Evolutionary conservation across 2,113 vertebrate species (phyloP).

Genomic region (Eira barbara): DNA sequence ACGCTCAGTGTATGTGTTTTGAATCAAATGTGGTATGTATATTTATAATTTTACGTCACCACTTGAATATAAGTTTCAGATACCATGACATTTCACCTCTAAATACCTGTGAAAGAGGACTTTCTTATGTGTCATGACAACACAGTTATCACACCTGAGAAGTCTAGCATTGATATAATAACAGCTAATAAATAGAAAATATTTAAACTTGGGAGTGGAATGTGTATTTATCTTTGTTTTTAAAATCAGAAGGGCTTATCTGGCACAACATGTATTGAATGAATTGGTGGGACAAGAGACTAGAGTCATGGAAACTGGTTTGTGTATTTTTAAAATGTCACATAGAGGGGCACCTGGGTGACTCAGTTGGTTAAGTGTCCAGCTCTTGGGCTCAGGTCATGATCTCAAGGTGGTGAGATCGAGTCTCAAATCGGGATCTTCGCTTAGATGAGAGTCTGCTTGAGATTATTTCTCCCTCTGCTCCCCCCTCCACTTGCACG

Average conservation of each 20-base stretch:
- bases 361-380: not conserved
- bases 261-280: not conserved
- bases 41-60: not conserved
- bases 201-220: not conserved
- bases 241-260: not conserved
- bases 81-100: not conserved
- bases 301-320: not conserved
- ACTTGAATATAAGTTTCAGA: not conserved
- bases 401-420: not conserved
- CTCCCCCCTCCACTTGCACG: fast-evolving
- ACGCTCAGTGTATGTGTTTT: not conserved
- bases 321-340: not conserved
- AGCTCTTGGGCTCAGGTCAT: not conserved
- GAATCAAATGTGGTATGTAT: not conserved
- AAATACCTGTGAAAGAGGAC: not conserved
- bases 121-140: not conserved
- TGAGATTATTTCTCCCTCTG: not conserved
- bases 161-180: not conserved
- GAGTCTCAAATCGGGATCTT: not conserved
- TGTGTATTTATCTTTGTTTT: not conserved
- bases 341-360: not conserved
- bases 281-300: not conserved
- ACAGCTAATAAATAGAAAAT: not conserved
- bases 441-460: not conserved
- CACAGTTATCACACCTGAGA: not conserved